Conservation (phyloP, 2,888 invertebrate genomes). For the Nomada ruficornis region DNA sequence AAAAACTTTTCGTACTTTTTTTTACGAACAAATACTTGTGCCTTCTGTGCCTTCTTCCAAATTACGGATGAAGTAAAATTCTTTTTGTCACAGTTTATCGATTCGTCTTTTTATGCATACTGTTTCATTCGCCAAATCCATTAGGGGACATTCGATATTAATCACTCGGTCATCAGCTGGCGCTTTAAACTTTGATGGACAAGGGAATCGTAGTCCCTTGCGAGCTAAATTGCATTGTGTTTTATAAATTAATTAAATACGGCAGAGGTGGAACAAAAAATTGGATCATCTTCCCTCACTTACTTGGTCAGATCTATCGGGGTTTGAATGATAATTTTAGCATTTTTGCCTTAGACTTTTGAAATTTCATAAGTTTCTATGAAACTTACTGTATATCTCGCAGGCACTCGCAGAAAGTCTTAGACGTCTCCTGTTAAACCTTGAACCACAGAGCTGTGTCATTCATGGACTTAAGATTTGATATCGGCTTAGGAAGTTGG, state of each 20-base stretch:
- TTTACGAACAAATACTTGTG: neutral
- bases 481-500: slow-evolving; percentile 53
- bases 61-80: neutral
- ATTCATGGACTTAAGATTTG: slow-evolving; percentile 46
- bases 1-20: too few species aligned
- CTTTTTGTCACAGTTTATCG: neutral
- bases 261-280: too few species aligned
- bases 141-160: neutral
- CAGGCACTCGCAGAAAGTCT: slow-evolving; percentile 2
- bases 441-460: slow-evolving; percentile 21
- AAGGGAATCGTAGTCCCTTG: neutral
- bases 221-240: neutral
- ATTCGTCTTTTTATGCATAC: neutral
- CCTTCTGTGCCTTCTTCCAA: too few species aligned
- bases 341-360: neutral
- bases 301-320: too few species aligned
- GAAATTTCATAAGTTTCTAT: neutral
- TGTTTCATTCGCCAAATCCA: neutral
- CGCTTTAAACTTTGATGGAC: neutral
- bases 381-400: too few species aligned
- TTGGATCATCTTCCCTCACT: too few species aligned
- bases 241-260: neutral
- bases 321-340: neutral
- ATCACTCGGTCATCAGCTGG: slow-evolving; percentile 9
- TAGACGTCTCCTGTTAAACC: slow-evolving; percentile 6